Conservation (phyloP, 2,888 invertebrate genomes). For the Stegophylla sp. region DNA sequence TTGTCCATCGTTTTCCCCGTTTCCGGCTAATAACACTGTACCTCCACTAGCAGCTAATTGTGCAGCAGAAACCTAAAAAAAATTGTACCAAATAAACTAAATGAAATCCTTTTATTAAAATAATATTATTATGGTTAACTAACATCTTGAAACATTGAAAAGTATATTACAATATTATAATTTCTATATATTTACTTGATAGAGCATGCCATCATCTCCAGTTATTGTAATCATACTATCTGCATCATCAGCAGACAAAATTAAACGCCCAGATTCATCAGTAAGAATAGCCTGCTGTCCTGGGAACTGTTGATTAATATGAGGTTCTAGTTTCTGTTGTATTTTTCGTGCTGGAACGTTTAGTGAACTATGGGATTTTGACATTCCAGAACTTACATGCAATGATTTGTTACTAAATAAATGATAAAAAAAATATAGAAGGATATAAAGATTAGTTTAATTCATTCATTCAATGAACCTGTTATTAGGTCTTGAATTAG, state of each 20-base stretch:
- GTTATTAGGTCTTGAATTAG: conserved; percentile 39
- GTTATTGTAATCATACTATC: conserved; percentile 78
- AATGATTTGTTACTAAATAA: conserved; percentile 49
- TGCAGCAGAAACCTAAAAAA: conserved; percentile 74
- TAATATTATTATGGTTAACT: background rate
- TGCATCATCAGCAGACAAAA: conserved; percentile 51
- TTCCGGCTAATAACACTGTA: conserved; percentile 76
- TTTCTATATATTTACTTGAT: conserved; percentile 68
- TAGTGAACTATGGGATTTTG: conserved; percentile 54
- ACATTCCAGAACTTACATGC: conserved; percentile 45
- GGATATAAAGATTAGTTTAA: background rate
- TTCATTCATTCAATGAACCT: conserved; percentile 9
- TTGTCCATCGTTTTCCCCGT: conserved; percentile 78
- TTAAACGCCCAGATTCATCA: conserved; percentile 51
- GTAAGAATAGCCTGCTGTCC: conserved; percentile 36
- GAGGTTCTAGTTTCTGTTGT: conserved; percentile 45
- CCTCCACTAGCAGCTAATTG: conserved; percentile 74
- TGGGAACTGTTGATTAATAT: conserved; percentile 35
- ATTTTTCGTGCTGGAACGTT: conserved; percentile 60
- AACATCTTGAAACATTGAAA: too few species aligned
- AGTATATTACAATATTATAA: too few species aligned
- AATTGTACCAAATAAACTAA: background rate
- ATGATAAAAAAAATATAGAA: background rate
- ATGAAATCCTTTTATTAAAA: background rate
- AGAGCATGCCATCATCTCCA: conserved; percentile 83